Evolutionary conservation across 1,140 invertebrate species (phyloP).

Genomic region (Brachystomella parvula): DNA sequence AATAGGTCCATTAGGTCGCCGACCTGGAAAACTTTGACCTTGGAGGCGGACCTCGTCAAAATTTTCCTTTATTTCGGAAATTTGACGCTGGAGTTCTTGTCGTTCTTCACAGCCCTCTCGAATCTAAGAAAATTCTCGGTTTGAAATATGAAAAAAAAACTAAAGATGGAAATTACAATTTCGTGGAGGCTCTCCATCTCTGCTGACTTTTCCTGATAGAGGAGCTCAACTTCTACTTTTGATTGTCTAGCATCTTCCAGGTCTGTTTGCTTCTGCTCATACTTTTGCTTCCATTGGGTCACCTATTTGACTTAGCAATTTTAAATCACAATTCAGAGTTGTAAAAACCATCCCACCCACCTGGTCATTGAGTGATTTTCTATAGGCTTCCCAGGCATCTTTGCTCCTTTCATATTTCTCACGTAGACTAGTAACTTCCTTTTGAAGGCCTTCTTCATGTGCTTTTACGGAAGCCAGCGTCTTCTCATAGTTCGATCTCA

Average conservation of each 20-base stretch:
- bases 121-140: not conserved
- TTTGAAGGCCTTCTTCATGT: slow-evolving; percentile 15
- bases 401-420: slow-evolving; percentile 2
- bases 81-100: slow-evolving; percentile 13
- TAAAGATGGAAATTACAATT: slow-evolving; percentile 1
- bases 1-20: too few relatives aligned
- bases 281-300: slow-evolving; percentile 9
- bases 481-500: slow-evolving; percentile 20
- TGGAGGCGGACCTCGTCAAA: not conserved
- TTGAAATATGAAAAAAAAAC: slow-evolving; percentile 1
- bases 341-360: not conserved
- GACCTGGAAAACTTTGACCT: slow-evolving; percentile 4
- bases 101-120: slow-evolving; percentile 22
- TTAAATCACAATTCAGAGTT: not conserved
- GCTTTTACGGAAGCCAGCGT: slow-evolving; percentile 9
- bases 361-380: slow-evolving; percentile 9
- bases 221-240: slow-evolving; percentile 20
- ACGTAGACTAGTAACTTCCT: slow-evolving; percentile 9
- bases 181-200: slow-evolving; percentile 22
- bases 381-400: slow-evolving; percentile 4
- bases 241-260: not conserved
- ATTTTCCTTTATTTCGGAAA: not conserved
- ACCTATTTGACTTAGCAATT: not conserved
- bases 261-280: slow-evolving; percentile 8
- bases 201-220: slow-evolving; percentile 19